phyloP scores from a whole-genome alignment of 2,888 invertebrate species.

The Stenodema calcarata region DNA sequence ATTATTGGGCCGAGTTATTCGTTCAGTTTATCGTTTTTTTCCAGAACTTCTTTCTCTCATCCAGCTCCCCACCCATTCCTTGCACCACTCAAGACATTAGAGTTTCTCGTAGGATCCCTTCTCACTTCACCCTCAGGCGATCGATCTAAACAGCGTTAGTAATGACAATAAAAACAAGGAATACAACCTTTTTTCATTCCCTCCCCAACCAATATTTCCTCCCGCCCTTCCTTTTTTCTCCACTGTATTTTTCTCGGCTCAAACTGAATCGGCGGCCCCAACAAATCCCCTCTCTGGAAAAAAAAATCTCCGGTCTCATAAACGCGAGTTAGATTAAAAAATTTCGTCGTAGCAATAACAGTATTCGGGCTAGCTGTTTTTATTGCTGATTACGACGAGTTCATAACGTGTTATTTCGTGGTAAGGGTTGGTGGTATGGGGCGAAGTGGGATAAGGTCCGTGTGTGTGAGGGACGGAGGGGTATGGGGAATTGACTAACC shows the following conservation, averaged over 20 bases:
- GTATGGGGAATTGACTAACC: neutral
- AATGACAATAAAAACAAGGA: constrained; percentile 47
- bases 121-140: constrained; percentile 29
- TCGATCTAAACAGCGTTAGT: constrained; percentile 43
- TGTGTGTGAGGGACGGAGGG: too few species aligned
- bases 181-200: constrained; percentile 34
- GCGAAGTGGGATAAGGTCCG: neutral
- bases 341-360: constrained; percentile 45
- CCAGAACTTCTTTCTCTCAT: neutral
- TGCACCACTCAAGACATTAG: constrained; percentile 36
- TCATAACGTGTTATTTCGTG: constrained; percentile 25
- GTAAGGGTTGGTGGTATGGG: neutral
- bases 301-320: constrained; percentile 20
- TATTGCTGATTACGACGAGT: constrained; percentile 45
- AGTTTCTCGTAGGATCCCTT: constrained; percentile 26
- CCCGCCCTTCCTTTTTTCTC: neutral
- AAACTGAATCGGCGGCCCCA: constrained; percentile 21
- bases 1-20: neutral
- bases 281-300: neutral
- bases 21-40: constrained; percentile 3
- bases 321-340: constrained; percentile 48
- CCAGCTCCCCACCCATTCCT: neutral
- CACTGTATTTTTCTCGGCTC: neutral
- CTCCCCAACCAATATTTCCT: neutral
- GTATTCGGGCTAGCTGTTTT: constrained; percentile 38